phyloP scores from a whole-genome alignment of 2,113 vertebrate genomes.

The Sterrhoptilus dennistouni region DNA sequence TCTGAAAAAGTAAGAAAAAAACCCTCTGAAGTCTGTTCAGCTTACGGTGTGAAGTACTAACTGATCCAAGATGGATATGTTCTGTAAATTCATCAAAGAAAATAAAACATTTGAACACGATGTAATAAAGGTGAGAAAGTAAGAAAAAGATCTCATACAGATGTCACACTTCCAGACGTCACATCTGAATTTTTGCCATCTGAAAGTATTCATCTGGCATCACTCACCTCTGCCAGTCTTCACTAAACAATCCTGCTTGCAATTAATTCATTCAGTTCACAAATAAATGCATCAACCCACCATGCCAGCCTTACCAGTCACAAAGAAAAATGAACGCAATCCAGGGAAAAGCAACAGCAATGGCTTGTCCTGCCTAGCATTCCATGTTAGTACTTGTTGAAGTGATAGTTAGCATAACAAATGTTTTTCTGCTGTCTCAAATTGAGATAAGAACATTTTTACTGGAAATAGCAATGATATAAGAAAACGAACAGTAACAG shows the following conservation, averaged over 20 bases:
- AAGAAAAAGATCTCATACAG: not conserved
- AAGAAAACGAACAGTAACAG: not conserved
- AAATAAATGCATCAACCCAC: not conserved
- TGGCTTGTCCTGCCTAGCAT: too few species aligned
- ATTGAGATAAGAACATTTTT: not conserved
- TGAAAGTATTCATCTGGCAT: not conserved
- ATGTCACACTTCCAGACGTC: not conserved
- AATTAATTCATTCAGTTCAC: not conserved
- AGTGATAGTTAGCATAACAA: not conserved
- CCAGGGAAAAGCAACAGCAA: not conserved
- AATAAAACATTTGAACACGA: not conserved
- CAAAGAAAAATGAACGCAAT: accelerated
- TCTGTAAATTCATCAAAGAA: not conserved
- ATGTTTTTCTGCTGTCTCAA: not conserved
- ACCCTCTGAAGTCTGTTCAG: not conserved
- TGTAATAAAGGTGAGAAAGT: not conserved
- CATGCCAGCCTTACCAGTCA: not conserved
- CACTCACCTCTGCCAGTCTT: not conserved
- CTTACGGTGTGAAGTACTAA: not conserved
- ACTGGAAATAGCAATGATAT: not conserved
- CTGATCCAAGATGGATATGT: not conserved
- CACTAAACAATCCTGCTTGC: not conserved
- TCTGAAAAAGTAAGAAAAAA: not conserved
- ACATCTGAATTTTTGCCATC: not conserved
- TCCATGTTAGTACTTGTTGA: not conserved